These are phyloP conservation scores for Argopecten irradians DNA, from an alignment of 1,140 invertebrate genomes.

Conservation along the genomic window DNA sequence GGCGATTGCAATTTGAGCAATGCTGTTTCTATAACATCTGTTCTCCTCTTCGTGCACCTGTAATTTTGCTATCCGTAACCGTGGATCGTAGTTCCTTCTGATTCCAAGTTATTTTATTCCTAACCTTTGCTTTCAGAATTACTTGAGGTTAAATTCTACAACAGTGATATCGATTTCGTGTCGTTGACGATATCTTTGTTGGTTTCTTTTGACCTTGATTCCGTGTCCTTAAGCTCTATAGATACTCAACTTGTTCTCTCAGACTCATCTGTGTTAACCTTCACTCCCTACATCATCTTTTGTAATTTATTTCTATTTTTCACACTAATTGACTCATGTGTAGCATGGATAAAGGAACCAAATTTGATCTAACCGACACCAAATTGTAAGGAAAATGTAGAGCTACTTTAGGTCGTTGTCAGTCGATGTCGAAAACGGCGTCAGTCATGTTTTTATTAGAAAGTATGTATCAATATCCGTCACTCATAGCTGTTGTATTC, in stretches of 20 bases:
- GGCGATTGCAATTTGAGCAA: too few species aligned
- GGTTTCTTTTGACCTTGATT: background rate
- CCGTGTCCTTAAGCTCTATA: background rate
- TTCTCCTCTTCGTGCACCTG: too few species aligned
- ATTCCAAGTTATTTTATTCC: too few species aligned
- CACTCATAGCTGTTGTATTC: background rate
- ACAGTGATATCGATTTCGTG: background rate
- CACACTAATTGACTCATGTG: background rate
- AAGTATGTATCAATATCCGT: background rate
- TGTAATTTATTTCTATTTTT: background rate
- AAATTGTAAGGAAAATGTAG: background rate
- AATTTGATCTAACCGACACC: background rate
- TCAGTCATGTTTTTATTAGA: background rate
- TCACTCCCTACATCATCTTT: background rate
- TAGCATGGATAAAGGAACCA: background rate
- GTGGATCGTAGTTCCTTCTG: too few species aligned
- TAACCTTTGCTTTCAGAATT: background rate
- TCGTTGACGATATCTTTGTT: background rate
- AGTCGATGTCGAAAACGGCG: background rate
- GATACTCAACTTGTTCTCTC: background rate
- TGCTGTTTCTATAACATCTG: too few species aligned
- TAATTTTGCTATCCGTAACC: too few species aligned
- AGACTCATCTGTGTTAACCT: background rate
- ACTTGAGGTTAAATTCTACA: background rate
- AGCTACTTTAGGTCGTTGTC: background rate